A percentile compares a stretch with the other conserved stretches of the same genome.
Evolutionary conservation across 1,140 invertebrate species (phyloP).

Genomic region (Campodea augens): DNA sequence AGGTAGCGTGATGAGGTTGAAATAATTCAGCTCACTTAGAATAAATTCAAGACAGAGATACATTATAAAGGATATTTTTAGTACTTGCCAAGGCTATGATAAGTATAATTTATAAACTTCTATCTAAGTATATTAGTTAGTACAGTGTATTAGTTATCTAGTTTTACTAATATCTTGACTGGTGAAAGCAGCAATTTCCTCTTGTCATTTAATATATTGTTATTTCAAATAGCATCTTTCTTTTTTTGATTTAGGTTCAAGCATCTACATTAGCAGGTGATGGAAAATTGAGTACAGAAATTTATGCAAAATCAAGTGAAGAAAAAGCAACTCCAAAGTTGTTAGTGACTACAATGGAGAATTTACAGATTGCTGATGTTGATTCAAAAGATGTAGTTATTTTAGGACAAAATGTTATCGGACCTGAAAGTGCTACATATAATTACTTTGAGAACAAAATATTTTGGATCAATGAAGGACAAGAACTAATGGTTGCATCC

Average conservation of each 20-base stretch:
- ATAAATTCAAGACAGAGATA: too few species aligned
- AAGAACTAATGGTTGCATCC: conserved; percentile 46
- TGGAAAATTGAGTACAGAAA: conserved; percentile 39
- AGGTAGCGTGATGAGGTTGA: too few species aligned
- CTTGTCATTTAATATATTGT: too few species aligned
- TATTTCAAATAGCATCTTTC: too few species aligned
- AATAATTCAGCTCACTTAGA: too few species aligned
- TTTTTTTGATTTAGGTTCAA: conserved; percentile 48
- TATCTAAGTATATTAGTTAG: too few species aligned
- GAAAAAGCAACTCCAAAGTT: conserved; percentile 57
- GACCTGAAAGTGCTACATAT: conserved; percentile 38
- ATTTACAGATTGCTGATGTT: conserved; percentile 48
- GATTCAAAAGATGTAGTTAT: conserved; percentile 37
- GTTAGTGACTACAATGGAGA: conserved; percentile 44
- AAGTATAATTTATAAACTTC: too few species aligned
- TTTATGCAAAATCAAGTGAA: conserved; percentile 37
- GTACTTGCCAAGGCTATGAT: too few species aligned
- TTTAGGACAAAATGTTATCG: conserved; percentile 30
- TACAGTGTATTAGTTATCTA: too few species aligned
- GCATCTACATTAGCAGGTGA: conserved; percentile 55
- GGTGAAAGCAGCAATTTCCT: too few species aligned
- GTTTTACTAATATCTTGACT: too few species aligned
- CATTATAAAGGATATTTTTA: too few species aligned
- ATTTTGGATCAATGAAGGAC: conserved; percentile 66
- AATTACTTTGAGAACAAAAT: conserved; percentile 45